These are phyloP conservation scores for Aurelia sp. DNA, from an alignment of 30 jellyfish, hydroid and myxozoan genomes.

Conservation along the genomic window DNA sequence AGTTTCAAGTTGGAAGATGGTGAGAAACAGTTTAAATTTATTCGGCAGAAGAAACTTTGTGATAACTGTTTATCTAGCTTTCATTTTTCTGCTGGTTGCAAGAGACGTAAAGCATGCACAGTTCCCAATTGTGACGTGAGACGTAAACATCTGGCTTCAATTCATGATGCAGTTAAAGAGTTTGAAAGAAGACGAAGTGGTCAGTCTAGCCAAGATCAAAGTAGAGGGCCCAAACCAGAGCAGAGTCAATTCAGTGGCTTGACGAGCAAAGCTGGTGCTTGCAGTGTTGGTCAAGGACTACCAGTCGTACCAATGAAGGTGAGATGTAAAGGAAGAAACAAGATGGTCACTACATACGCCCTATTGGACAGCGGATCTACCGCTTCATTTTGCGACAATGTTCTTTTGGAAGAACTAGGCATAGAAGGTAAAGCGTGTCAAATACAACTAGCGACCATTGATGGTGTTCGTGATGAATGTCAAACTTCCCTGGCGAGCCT, in stretches of 20 bases:
- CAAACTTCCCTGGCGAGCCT: constrained; percentile 28
- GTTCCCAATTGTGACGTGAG: constrained; percentile 27
- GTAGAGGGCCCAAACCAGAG: not conserved
- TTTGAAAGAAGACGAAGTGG: constrained; percentile 26
- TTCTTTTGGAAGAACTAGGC: constrained; percentile 27
- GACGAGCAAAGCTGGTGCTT: not conserved
- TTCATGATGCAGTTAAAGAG: constrained; percentile 30
- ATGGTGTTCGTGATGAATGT: constrained; percentile 32
- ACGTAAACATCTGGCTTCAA: constrained; percentile 35
- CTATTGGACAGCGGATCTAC: constrained; percentile 53
- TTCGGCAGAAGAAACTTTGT: constrained; percentile 39
- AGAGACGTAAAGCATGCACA: constrained; percentile 43
- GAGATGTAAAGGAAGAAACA: constrained; percentile 1
- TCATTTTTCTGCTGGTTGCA: constrained; percentile 55
- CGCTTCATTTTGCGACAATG: constrained; percentile 30
- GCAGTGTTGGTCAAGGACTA: constrained; percentile 33
- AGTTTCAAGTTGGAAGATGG: constrained; percentile 16
- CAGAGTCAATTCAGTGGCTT: constrained; percentile 40
- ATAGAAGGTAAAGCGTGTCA: constrained; percentile 45
- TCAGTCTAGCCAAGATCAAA: not conserved
- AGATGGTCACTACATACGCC: constrained; percentile 24
- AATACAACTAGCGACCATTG: constrained; percentile 43
- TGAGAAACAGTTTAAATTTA: constrained; percentile 23
- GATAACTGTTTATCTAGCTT: constrained; percentile 40
- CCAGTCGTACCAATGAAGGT: constrained; percentile 52